A percentile compares a stretch with the other conserved stretches of the same genome.
phyloP scores from a whole-genome alignment of 2,797 vertebrate genomes.

The Harpagifer antarcticus region DNA sequence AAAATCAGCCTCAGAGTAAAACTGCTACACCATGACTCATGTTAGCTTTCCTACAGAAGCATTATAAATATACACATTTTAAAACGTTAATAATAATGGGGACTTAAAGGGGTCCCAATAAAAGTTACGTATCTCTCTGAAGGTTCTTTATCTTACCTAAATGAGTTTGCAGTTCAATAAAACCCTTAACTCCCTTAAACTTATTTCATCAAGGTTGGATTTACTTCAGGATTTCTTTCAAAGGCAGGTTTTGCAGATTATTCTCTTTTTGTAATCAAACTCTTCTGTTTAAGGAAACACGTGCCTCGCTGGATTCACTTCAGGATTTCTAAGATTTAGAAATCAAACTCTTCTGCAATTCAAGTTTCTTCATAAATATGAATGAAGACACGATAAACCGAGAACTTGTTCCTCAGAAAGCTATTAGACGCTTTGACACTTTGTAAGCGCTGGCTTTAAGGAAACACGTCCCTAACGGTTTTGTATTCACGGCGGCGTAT shows the following conservation, averaged over 20 bases:
- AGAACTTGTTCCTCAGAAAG: conserved; percentile 30
- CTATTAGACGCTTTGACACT: conserved; percentile 11
- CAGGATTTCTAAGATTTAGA: no score
- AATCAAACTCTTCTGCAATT: neutral
- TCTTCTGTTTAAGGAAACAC: no score
- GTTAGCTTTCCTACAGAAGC: neutral
- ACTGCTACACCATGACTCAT: neutral
- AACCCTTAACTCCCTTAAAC: neutral
- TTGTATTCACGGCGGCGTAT: conserved; percentile 30
- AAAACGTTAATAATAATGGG: no score
- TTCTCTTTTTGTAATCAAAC: no score
- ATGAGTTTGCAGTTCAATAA: neutral
- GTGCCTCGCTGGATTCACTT: no score
- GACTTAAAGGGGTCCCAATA: no score
- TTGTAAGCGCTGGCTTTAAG: conserved; percentile 24
- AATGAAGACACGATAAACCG: conserved; percentile 3
- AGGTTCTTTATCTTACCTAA: neutral
- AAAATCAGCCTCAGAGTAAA: conserved; percentile 22
- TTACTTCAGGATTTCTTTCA: no score
- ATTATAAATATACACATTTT: neutral
- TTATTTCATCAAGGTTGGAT: neutral
- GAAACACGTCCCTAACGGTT: conserved; percentile 18
- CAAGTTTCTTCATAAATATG: conserved; percentile 15
- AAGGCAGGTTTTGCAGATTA: no score
- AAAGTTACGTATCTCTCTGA: neutral